Evolutionary conservation across 2,888 invertebrate genomes (phyloP), one percentile per base, ranked within the genome.

Genomic region (Caenorhabditis virilis): DNA sequence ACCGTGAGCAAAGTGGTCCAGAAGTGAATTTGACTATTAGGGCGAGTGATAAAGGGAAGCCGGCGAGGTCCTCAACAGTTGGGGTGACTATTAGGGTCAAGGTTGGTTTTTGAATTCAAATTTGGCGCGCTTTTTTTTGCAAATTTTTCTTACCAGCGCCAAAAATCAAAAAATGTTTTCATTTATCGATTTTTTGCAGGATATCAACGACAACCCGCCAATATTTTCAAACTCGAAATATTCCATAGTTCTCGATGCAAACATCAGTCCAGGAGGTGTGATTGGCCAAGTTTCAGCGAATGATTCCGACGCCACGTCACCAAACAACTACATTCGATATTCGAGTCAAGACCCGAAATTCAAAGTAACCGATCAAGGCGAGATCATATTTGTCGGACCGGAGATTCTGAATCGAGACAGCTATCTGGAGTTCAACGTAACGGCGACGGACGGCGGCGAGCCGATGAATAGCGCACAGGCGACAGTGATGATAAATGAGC

Each of bases 161-260:
- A n/a, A n/a, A n/a, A n/a, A n/a, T n/a, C n/a, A n/a, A n/a, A n/a
- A n/a, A n/a, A n/a, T n/a, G n/a, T n/a, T n/a, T n/a, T n/a, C n/a
- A n/a, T n/a, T n/a, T n/a, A n/a, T n/a, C n/a, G n/a, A n/a, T n/a
- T n/a, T n/a, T n/a, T n/a, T n/a, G n/a, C n/a, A n/a, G n/a, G 73
- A 73, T 23, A 53, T 67, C 22, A 73, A 73, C 39, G 73, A 73
- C 25, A 73, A 70, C 36, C 20, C 56, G 9, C 73, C 73, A 9
- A 52, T 65, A 0, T 73, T 73, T 52, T 50, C 65, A 9, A 68
- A 68, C 50, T 57, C 70, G 16, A 65, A 62, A 15, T 70, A 70
- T 20, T 64, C 70, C 0, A 52, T 73, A 15, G 60, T 65, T 1
- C 52, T 73, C 4, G 73, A 70, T 38, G 67, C 67, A 11, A 69